Evolutionary conservation across 2,888 invertebrate genomes (phyloP), one percentile per base, ranked within the genome.

Genomic region (Arge pagana): DNA sequence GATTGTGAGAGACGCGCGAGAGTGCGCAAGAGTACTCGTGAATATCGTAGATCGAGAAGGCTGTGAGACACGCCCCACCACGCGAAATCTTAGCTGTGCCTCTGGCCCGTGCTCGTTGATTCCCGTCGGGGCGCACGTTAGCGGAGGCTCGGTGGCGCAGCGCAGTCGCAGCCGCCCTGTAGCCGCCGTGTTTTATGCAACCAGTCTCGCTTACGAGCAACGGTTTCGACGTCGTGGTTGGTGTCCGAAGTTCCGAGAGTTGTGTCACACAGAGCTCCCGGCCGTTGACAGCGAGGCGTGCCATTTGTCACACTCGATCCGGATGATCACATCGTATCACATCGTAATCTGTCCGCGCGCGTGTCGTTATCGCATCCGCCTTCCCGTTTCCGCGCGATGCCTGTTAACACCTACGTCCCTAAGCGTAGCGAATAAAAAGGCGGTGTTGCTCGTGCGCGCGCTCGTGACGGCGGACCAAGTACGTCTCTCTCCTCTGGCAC

Each of bases 151-250:
- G 31, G 33, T 33, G 33, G 1, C 13, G 33, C 52, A 63, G 63
- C 63, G 64, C 70, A 71, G 50, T n/a, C 50, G 73, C 71, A 72
- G 71, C 62, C 69, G 73, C 41, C 11, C n/a, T 43, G 13, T 18
- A 13, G 19, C 43, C 50, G 40, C 68, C 72, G 68, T 65, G 68
- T 66, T 71, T 67, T 72, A 74, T 74, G 73, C 74, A 73, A 72
- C 72, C 73, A 74, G 74, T 73, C 69, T 72, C 67, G 70, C 73
- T 67, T 68, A 62, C 68, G 67, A 71, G 70, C 69, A 72, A 70
- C 45, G 45, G 45, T 31, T 45, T 45, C 33, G 43, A 31, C n/a
- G 28, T 30, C 15, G 33, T 43, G 43, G 43, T 43, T 43, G 31
- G 31, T 45, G 45, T 35, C 8, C 33, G 35, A 33, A 21, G 45